A percentile compares a stretch with the other conserved stretches of the same genome.
Evolutionary conservation across 2,797 vertebrate genomes (phyloP).

Genomic region (Philypnodon macrostomus): DNA sequence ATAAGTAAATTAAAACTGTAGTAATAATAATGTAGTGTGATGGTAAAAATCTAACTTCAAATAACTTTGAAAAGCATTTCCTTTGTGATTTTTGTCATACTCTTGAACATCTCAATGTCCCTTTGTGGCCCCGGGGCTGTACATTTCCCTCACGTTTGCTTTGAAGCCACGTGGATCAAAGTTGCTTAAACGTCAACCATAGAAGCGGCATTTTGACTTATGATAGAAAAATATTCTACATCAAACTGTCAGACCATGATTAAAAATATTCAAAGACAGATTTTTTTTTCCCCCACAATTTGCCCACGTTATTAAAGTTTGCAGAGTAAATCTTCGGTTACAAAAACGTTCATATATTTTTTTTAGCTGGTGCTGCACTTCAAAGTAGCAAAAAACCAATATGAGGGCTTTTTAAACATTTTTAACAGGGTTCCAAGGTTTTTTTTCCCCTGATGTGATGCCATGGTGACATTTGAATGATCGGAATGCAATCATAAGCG

Average conservation of each 20-base stretch:
- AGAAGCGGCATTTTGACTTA: constrained; percentile 9
- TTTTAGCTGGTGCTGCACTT: constrained; percentile 15
- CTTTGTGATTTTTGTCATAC: background rate
- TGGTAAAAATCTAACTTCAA: too few relatives aligned
- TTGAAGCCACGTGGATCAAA: constrained; percentile 20
- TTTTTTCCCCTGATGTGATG: constrained; percentile 41
- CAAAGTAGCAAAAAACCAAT: constrained; percentile 7
- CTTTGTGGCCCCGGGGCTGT: background rate
- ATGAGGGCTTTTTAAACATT: constrained; percentile 33
- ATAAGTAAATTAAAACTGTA: too few relatives aligned
- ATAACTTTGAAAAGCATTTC: background rate
- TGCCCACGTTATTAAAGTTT: constrained; percentile 15
- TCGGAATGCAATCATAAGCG: constrained; percentile 61
- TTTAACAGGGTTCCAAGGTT: constrained; percentile 40
- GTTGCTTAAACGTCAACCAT: constrained; percentile 19
- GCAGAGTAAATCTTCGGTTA: constrained; percentile 4
- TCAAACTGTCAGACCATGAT: constrained; percentile 5
- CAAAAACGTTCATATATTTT: constrained; percentile 9
- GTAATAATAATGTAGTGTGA: too few relatives aligned
- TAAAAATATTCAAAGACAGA: constrained; percentile 11
- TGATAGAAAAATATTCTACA: constrained; percentile 9
- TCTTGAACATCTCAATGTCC: background rate
- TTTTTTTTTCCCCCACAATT: constrained; percentile 9
- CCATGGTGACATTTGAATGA: constrained; percentile 65
- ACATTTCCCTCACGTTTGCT: constrained; percentile 6